A percentile compares a stretch with the other conserved stretches of the same genome.
These are phyloP conservation scores for Ursus arctos DNA, from an alignment of 2,113 vertebrate genomes.

Conservation along the genomic window DNA sequence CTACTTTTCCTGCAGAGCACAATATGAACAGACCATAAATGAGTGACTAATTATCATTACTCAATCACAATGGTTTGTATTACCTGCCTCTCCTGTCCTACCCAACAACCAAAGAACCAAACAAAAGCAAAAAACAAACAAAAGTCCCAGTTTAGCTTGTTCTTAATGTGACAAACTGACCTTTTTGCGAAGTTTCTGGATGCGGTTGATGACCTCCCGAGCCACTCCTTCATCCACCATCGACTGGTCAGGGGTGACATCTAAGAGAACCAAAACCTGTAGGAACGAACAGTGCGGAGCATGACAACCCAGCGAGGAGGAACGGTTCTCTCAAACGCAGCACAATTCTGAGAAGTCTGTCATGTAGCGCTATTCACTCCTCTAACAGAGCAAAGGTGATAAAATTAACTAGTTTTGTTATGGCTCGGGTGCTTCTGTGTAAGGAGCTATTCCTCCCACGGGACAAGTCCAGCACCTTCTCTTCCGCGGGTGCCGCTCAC, in stretches of 20 bases:
- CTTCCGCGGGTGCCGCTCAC: not conserved
- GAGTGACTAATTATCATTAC: not conserved
- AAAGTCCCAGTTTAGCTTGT: not conserved
- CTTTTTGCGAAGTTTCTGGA: slow-evolving; percentile 99
- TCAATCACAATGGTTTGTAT: not conserved
- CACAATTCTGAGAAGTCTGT: not conserved
- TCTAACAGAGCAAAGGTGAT: not conserved
- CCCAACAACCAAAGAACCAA: not conserved
- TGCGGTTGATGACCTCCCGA: slow-evolving; percentile 98
- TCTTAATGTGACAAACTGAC: slow-evolving; percentile 82
- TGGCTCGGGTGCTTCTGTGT: not conserved
- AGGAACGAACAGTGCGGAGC: not conserved
- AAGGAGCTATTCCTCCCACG: not conserved
- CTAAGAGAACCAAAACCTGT: slow-evolving; percentile 95
- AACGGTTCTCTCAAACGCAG: not conserved
- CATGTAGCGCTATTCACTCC: not conserved
- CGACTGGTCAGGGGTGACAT: slow-evolving; percentile 96
- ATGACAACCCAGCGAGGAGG: not conserved
- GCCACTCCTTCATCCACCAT: slow-evolving; percentile 98
- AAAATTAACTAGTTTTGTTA: not conserved
- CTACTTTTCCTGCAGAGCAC: not conserved
- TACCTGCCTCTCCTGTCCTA: not conserved
- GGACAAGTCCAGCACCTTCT: not conserved
- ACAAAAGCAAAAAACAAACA: not conserved
- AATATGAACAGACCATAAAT: not conserved